These are phyloP conservation scores for Colinus virginianus DNA, from an alignment of 2,113 vertebrate genomes.

Conservation along the genomic window DNA sequence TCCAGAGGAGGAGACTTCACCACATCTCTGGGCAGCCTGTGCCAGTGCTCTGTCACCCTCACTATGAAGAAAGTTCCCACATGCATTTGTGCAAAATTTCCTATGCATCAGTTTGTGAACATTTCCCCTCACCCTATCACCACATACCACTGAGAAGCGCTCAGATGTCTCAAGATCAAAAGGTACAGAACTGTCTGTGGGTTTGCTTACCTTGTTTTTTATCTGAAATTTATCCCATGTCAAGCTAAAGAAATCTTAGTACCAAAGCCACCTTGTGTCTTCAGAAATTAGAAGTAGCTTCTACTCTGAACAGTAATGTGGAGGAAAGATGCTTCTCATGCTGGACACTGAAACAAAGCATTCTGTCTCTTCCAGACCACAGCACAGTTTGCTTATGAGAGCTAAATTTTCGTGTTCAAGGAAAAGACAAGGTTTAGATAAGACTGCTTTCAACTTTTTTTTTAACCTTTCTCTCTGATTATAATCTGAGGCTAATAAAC, in stretches of 20 bases:
- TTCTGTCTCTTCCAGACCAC: neutral
- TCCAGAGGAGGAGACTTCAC: too few species aligned
- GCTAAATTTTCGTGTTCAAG: neutral
- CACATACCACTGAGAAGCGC: too few species aligned
- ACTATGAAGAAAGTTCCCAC: too few species aligned
- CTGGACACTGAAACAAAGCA: neutral
- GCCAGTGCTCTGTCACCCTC: too few species aligned
- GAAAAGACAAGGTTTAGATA: neutral
- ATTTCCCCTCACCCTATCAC: too few species aligned
- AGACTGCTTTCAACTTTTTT: neutral
- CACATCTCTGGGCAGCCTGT: too few species aligned
- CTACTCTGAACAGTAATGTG: neutral
- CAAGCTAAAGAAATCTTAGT: neutral
- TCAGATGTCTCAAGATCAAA: neutral
- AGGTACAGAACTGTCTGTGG: neutral
- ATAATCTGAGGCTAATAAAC: neutral
- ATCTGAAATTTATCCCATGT: neutral
- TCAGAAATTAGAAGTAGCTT: neutral
- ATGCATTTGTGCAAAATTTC: too few species aligned
- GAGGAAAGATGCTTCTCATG: neutral
- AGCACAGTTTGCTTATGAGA: neutral
- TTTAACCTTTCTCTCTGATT: neutral
- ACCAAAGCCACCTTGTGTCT: neutral
- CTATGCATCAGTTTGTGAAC: too few species aligned
- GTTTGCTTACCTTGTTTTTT: neutral